Evolutionary conservation across 2,888 invertebrate genomes (phyloP).

Genomic region (Apotomis turbidana): DNA sequence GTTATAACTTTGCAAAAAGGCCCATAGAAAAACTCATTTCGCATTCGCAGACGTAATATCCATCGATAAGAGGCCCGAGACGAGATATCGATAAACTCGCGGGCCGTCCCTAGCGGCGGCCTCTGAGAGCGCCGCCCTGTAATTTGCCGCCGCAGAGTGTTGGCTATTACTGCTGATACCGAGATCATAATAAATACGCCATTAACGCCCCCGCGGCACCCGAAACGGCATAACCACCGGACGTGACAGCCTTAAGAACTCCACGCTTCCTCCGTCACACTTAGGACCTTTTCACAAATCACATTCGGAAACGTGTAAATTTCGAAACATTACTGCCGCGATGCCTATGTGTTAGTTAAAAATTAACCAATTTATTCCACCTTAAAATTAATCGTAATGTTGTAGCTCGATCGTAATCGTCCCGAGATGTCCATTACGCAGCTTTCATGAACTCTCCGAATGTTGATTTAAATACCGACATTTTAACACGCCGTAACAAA

Average conservation of each 20-base stretch:
- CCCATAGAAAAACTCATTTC: constrained; percentile 56
- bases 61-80: constrained; percentile 65
- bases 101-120: constrained; percentile 67
- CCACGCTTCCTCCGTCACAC: constrained; percentile 39
- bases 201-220: constrained; percentile 82
- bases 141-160: constrained; percentile 83
- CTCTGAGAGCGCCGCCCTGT: constrained; percentile 80
- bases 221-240: constrained; percentile 76
- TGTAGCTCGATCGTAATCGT: constrained; percentile 36
- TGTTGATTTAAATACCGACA: constrained; percentile 35
- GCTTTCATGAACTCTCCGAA: constrained; percentile 33
- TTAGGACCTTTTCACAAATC: constrained; percentile 46
- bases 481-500: constrained; percentile 35
- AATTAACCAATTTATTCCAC: constrained; percentile 49
- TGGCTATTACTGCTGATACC: constrained; percentile 83
- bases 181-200: constrained; percentile 84
- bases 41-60: constrained; percentile 57
- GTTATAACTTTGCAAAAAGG: constrained; percentile 25
- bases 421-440: constrained; percentile 29
- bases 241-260: constrained; percentile 44
- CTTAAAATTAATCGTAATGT: constrained; percentile 44
- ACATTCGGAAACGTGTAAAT: constrained; percentile 56
- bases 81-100: constrained; percentile 72
- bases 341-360: constrained; percentile 55
- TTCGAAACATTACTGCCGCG: constrained; percentile 59